A percentile compares a stretch with the other conserved stretches of the same genome.
phyloP scores from a whole-genome alignment of 2,113 vertebrate genomes.

The Tichodroma muraria region DNA sequence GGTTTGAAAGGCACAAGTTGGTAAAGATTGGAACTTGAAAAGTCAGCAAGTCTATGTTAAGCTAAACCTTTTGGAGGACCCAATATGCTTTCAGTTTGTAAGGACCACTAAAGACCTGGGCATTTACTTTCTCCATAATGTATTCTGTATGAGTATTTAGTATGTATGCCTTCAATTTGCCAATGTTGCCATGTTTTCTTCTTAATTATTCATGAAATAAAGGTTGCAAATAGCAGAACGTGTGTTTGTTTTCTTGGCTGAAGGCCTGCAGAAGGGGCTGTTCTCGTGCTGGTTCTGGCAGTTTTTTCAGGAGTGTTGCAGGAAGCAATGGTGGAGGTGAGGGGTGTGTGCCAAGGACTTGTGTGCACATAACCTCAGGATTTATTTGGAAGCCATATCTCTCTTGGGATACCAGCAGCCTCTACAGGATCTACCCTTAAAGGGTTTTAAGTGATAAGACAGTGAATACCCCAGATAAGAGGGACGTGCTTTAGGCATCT shows the following conservation, averaged over 20 bases:
- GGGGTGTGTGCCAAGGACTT: not conserved
- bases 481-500: not conserved
- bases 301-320: not conserved
- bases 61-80: conserved; percentile 46
- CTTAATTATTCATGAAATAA: conserved; percentile 61
- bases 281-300: not conserved
- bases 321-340: not conserved
- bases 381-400: not conserved
- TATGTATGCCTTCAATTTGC: conserved; percentile 61
- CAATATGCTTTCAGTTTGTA: conserved; percentile 51
- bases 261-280: not conserved
- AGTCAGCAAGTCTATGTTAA: conserved; percentile 1
- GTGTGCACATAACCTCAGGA: not conserved
- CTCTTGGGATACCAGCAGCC: not conserved
- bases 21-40: not conserved
- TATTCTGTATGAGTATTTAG: conserved; percentile 63
- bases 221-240: not conserved
- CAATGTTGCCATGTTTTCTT: conserved; percentile 57
- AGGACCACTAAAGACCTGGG: conserved; percentile 52
- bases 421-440: not conserved
- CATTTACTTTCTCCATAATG: conserved; percentile 57
- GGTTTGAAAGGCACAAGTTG: not conserved
- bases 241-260: conserved; percentile 10
- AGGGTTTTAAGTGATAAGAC: not conserved
- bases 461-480: not conserved